Evolutionary conservation across 2,113 vertebrate genomes (phyloP).

Genomic region (Lota lota): DNA sequence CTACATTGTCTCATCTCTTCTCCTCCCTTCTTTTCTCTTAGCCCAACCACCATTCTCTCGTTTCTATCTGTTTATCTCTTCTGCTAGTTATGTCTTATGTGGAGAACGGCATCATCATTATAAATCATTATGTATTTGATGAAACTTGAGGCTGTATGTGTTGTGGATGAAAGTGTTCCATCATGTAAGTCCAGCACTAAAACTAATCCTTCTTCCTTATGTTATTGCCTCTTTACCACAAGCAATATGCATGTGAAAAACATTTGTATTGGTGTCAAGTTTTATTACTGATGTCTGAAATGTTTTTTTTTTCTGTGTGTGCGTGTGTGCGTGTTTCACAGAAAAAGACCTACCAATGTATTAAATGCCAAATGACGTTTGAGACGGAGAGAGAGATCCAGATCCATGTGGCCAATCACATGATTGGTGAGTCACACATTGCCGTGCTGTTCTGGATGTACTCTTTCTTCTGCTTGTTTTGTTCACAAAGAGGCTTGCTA

Average conservation of each 20-base stretch:
- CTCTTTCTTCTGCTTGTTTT: slow-evolving; percentile 2
- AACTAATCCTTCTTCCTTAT: too few species aligned
- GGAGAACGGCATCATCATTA: too few species aligned
- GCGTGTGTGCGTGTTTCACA: slow-evolving; percentile 52
- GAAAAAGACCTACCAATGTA: slow-evolving; percentile 99
- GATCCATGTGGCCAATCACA: slow-evolving; percentile 98
- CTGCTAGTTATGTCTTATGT: too few species aligned
- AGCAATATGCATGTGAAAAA: too few species aligned
- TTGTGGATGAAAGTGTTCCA: too few species aligned
- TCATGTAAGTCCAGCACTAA: too few species aligned
- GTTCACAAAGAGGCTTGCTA: slow-evolving; percentile 7
- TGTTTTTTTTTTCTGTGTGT: background rate
- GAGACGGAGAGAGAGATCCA: slow-evolving; percentile 98
- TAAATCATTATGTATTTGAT: too few species aligned
- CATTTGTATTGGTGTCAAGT: too few species aligned
- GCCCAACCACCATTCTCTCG: background rate
- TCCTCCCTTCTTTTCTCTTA: too few species aligned
- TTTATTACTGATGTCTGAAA: slow-evolving; percentile 6
- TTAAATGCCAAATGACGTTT: slow-evolving; percentile 99
- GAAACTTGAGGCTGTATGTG: too few species aligned
- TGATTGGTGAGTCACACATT: slow-evolving; percentile 89
- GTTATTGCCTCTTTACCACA: too few species aligned
- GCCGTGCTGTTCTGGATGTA: slow-evolving; percentile 14
- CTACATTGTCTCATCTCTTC: too few species aligned
- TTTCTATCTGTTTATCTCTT: background rate